Percentiles rank a stretch among this genome's conserved stretches.
Evolutionary conservation across 2,113 vertebrate species (phyloP).

Genomic region (Halcyon malimbica): DNA sequence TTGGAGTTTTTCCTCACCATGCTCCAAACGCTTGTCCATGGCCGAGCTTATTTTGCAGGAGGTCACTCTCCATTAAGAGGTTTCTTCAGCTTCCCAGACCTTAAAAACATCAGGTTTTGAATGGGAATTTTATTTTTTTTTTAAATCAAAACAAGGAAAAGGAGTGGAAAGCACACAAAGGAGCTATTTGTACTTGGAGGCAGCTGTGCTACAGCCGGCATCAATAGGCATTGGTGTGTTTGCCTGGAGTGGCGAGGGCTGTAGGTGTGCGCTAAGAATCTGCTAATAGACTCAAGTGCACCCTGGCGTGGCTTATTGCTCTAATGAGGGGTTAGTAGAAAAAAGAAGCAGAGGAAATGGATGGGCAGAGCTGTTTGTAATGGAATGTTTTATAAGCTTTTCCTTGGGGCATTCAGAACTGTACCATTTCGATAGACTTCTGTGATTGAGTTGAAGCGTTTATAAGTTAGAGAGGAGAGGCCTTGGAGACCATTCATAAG

Average conservation of each 20-base stretch:
- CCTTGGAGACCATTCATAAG: not conserved
- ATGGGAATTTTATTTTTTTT: not conserved
- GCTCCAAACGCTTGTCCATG: rapidly evolving
- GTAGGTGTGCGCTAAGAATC: constrained; percentile 25
- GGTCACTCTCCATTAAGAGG: not conserved
- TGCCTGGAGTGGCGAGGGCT: not conserved
- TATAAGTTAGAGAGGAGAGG: not conserved
- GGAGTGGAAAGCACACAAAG: constrained; percentile 8
- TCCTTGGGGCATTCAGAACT: not conserved
- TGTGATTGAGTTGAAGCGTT: not conserved
- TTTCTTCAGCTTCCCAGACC: not conserved
- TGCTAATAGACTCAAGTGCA: constrained; percentile 24
- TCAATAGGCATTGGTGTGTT: constrained; percentile 3
- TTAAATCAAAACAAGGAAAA: not conserved
- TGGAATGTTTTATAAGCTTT: constrained; percentile 9
- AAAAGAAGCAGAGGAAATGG: constrained; percentile 46
- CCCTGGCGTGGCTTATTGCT: constrained; percentile 2
- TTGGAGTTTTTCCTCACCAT: not conserved
- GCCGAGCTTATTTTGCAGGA: not conserved
- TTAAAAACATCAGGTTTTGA: not conserved
- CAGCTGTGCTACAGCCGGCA: constrained; percentile 17
- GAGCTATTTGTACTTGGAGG: constrained; percentile 10
- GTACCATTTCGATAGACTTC: not conserved
- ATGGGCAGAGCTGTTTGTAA: constrained; percentile 7
- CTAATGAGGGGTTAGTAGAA: constrained; percentile 13